Evolutionary conservation across 1,140 invertebrate species (phyloP).

Genomic region (Oryzaephilus surinamensis): DNA sequence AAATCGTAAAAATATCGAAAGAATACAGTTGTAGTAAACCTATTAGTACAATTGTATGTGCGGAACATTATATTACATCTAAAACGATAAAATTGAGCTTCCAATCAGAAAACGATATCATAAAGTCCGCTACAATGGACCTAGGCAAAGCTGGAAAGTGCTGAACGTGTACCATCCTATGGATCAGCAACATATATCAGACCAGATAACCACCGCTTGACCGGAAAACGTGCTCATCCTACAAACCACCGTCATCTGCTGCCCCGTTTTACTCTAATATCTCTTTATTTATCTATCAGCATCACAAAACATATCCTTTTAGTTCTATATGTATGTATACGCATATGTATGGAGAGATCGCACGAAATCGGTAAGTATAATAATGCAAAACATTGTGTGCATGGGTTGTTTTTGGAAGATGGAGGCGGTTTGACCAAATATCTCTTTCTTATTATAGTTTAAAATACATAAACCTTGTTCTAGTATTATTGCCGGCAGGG

Average conservation of each 20-base stretch:
- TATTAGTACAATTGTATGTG: too few species aligned
- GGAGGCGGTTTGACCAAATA: too few species aligned
- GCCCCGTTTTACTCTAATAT: conserved; percentile 18
- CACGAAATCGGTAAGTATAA: conserved; percentile 17
- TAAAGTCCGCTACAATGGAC: too few species aligned
- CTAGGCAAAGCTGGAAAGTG: too few species aligned
- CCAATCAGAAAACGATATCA: too few species aligned
- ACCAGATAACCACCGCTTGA: conserved; percentile 22
- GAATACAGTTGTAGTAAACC: too few species aligned
- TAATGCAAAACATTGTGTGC: conserved; percentile 27
- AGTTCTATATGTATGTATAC: too few species aligned
- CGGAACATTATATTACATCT: too few species aligned
- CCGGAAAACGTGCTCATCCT: conserved; percentile 22
- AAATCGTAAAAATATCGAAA: too few species aligned
- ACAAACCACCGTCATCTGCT: conserved; percentile 20
- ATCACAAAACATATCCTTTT: conserved; percentile 23
- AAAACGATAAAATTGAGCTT: too few species aligned
- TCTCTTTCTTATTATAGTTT: conserved; percentile 25
- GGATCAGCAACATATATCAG: conserved; percentile 23
- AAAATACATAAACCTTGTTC: conserved; percentile 23
- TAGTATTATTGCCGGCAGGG: conserved; percentile 20
- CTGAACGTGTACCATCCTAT: conserved; percentile 22
- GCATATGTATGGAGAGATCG: too few species aligned
- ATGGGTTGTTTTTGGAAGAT: too few species aligned
- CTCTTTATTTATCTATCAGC: conserved; percentile 32